Evolutionary conservation across 2,797 vertebrate genomes (phyloP), one percentile per base, ranked within the genome.

Genomic region (Buceros bicornis): DNA sequence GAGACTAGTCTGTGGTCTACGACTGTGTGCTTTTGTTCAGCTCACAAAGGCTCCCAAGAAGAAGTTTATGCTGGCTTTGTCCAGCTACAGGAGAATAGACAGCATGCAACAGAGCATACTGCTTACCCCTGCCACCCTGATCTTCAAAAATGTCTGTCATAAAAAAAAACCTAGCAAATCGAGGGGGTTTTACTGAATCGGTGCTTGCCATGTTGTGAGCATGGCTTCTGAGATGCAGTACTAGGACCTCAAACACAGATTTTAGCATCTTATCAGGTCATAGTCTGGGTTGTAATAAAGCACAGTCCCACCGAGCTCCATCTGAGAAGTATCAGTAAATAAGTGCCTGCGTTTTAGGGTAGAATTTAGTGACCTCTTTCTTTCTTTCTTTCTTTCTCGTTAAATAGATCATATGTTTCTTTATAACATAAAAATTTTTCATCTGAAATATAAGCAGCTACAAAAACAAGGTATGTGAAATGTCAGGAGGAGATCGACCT

Each of bases 391-490:
- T 84, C 60, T 54, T 89, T 85, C 54, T 80, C n/a, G 79, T 74
- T 33, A 79, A 85, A 71, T 5, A 21, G 40, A 10, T 45, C 5
- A 35, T 58, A 28, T 17, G 8, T 66, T 95, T 89, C 65, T 81
- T 87, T 83, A 72, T n/a, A 84, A 50, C 2, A 4, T 47, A 54
- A 16, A 43, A 12, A 1, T 14, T 77, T 84, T 94, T 76, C 6
- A 40, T 77, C 24, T 94, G 64, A 91, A 90, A 72, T 88, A 78
- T 16, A 73, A 95, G 60, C 37, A 77, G 62, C 26, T 80, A 50
- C 57, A 87, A 87, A 93, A 90, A 79, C 82, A 80, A 78, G 24
- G 29, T 74, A 82, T 82, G 58, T 95, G 85, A 89, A 93, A 64
- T 87, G n/a, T 57, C 89, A 96, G 60, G 42, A 82, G 78, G 47